These are phyloP conservation scores for Melipona beecheii DNA, from an alignment of 2,888 invertebrate genomes.

Conservation along the genomic window DNA sequence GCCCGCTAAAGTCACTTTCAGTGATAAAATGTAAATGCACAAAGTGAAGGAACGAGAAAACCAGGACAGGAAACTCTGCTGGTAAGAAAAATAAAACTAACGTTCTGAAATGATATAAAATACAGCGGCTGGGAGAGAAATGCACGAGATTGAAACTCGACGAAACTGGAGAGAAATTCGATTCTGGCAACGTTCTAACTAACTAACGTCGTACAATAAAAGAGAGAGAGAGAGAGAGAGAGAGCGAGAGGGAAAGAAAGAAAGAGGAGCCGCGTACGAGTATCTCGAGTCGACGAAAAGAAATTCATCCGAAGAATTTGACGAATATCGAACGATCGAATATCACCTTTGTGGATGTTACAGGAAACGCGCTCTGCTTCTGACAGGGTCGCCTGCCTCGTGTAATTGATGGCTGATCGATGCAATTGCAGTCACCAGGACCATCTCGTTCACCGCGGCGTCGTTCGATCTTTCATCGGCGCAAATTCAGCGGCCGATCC, in stretches of 20 bases:
- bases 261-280: not conserved
- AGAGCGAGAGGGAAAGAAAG: not conserved
- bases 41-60: not conserved
- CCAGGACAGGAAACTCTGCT: not conserved
- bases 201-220: not conserved
- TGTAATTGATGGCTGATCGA: conserved; percentile 62
- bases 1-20: no score
- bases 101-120: not conserved
- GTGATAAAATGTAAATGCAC: not conserved
- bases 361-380: conserved; percentile 52
- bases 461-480: conserved; percentile 30
- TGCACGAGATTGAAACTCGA: no score
- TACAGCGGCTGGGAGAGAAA: no score
- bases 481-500: conserved; percentile 4
- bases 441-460: conserved; percentile 23
- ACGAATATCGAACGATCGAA: conserved; percentile 20
- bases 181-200: not conserved
- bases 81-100: not conserved
- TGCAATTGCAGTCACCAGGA: conserved; percentile 52
- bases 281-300: not conserved
- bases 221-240: no score
- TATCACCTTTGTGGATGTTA: conserved; percentile 27
- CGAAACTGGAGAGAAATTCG: not conserved
- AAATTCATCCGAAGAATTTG: conserved; percentile 4
- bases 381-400: conserved; percentile 48